Evolutionary conservation across 2,113 vertebrate genomes (phyloP), one percentile per base, ranked within the genome.

Genomic region (Piaya cayana): DNA sequence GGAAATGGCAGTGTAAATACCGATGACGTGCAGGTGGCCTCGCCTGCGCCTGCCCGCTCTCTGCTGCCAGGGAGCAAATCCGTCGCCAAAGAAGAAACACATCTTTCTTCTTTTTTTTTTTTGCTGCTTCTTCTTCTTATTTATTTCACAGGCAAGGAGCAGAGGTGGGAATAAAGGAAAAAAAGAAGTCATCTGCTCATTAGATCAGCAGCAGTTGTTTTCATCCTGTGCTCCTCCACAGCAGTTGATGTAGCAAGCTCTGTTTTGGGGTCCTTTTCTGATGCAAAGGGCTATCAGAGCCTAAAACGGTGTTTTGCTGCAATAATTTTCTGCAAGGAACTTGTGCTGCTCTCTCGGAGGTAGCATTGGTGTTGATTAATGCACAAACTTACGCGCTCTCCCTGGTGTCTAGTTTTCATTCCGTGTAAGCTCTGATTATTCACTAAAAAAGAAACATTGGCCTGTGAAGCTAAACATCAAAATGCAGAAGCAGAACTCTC

Each of bases 161-260:
- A 91, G 81, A 91, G 70, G 45, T 88, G 55, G 81, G 55, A 88
- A 86, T 72, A 69, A 62, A 93, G 81, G 32, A 64, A 68, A 89
- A 64, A 59, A 82, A 74, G 50, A 34, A 11, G 10, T 91, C 88
- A 91, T 80, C 80, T 58, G 59, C 49, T 63, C 64, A 36, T 78
- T 88, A 88, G 80, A 52, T 95, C 86, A 94, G 84, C 43, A 70
- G 83, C 47, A 70, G 43, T 26, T 91, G 79, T 72, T 95, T 68
- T 58, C 84, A 87, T 82, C 47, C 52, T 23, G 30, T 1, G 32
- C 30, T 85, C 36, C 89, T 89, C 78, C 11, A 0, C 26, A 65
- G 60, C n/a, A 23, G 1, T 26, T 74, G 80, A 30, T 55, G 36
- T 4, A 53, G 58, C 23, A 39, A 58, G 82, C 34, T 70, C 72